Conservation (phyloP, 2,113 vertebrate species). For the Polypterus bichir region DNA sequence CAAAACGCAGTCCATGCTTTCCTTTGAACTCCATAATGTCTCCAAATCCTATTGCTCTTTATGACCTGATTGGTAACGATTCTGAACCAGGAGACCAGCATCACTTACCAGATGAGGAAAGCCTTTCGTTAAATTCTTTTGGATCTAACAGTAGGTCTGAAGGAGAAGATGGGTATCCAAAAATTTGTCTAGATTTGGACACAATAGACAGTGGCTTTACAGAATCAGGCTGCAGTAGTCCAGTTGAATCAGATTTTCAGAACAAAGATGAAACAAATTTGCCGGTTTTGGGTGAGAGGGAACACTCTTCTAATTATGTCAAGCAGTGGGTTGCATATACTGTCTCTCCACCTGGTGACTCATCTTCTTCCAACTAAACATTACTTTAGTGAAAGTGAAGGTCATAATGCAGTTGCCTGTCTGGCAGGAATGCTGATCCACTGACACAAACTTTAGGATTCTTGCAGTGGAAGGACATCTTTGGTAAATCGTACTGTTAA, state of each 20-base stretch:
- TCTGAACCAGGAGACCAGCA: slow-evolving; percentile 23
- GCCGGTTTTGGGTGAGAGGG: slow-evolving; percentile 24
- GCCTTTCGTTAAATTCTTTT: slow-evolving; percentile 49
- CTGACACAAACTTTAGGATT: too few relatives aligned
- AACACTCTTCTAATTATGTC: slow-evolving; percentile 64
- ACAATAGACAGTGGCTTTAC: slow-evolving; percentile 87
- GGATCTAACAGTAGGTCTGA: slow-evolving; percentile 42
- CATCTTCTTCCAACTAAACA: slow-evolving; percentile 1
- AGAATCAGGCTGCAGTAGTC: slow-evolving; percentile 69
- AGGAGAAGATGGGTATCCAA: slow-evolving; percentile 52
- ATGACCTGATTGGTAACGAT: slow-evolving; percentile 32
- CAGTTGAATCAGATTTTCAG: slow-evolving; percentile 55
- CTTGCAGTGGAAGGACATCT: too few relatives aligned
- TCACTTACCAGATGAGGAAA: slow-evolving; percentile 43
- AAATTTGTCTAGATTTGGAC: slow-evolving; percentile 66
- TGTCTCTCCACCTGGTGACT: slow-evolving; percentile 14
- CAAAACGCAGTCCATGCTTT: background rate
- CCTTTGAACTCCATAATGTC: background rate
- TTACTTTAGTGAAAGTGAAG: too few relatives aligned
- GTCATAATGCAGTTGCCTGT: too few relatives aligned
- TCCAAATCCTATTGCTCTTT: slow-evolving; percentile 19
- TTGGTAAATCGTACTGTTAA: too few relatives aligned
- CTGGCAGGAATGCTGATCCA: too few relatives aligned
- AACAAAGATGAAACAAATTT: slow-evolving; percentile 22
- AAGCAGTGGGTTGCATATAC: slow-evolving; percentile 71